Percentiles rank a stretch among this genome's conserved stretches.
Conservation (phyloP, 2,888 invertebrate genomes). For the Lasioglossum pauxillum region DNA sequence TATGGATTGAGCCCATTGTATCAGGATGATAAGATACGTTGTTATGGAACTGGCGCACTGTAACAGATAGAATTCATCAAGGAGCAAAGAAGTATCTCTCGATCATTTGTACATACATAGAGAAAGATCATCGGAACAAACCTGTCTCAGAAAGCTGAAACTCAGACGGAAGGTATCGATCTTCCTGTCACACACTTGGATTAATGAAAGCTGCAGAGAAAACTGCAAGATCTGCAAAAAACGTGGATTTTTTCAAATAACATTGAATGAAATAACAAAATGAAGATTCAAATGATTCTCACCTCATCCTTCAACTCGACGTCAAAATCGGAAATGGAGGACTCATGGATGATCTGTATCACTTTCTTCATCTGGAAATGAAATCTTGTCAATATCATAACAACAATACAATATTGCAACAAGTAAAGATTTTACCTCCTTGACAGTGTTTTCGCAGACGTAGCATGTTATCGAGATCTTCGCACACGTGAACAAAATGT, state of each 20-base stretch:
- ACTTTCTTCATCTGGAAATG: constrained; percentile 37
- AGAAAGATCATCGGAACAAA: background rate
- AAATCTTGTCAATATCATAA: too few relatives aligned
- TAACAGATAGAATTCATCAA: background rate
- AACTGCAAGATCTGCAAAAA: constrained; percentile 35
- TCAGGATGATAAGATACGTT: constrained; percentile 49
- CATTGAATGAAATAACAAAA: too few relatives aligned
- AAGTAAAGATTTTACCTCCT: constrained; percentile 34
- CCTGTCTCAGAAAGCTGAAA: background rate
- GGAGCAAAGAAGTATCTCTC: too few relatives aligned
- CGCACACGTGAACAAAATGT: rapidly evolving
- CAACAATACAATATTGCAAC: too few relatives aligned
- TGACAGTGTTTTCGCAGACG: constrained; percentile 17
- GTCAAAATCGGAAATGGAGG: background rate
- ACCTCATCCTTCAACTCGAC: constrained; percentile 51
- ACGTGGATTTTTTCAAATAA: too few relatives aligned
- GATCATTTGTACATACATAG: too few relatives aligned
- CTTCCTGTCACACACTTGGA: background rate
- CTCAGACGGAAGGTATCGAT: constrained; percentile 27
- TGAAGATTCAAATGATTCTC: too few relatives aligned
- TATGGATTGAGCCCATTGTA: constrained; percentile 14
- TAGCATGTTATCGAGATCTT: constrained; percentile 10
- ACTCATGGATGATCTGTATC: constrained; percentile 27
- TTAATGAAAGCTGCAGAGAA: constrained; percentile 49
- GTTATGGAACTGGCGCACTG: constrained; percentile 40